Evolutionary conservation across 2,113 vertebrate species (phyloP), one percentile per base, ranked within the genome.

Genomic region (Dunckerocampus dactyliophorus): DNA sequence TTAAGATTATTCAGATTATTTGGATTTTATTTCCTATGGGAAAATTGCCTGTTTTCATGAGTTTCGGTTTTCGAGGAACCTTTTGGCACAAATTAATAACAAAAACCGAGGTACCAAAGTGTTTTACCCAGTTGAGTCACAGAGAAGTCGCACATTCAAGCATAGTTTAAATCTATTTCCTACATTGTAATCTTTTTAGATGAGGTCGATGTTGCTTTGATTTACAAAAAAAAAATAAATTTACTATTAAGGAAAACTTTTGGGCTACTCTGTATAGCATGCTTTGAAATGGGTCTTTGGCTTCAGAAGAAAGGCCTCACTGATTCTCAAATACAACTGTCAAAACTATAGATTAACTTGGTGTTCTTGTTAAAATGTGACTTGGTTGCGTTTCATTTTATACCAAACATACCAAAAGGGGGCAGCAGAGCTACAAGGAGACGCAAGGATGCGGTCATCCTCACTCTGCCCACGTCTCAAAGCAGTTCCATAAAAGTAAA

Each of bases 361-460:
- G 9, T 54, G 59, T 64, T 22, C 6, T 74, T 62, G 71, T 47
- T 72, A 64, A 64, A 20, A 50, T 14, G 55, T 24, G 37, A 55
- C 24, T 37, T 52, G 7, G 24, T 43, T 58, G 52, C 63, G 45
- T 28, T 16, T 20, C 31, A 46, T 22, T 2, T 20, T 34, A 14
- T 34, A 28, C 22, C 20, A 13, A 20, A 48, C n/a, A 8, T 16
- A 47, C 80, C 87, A 86, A 67, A 69, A 77, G 88, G 71, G 85
- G 79, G 85, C 81, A 82, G 85, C 78, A 89, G 63, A 86, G 76
- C 63, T 74, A 74, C 74, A 37, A 80, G 22, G 71, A 73, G 71
- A 77, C 76, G 77, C 22, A 8, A 1, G 24, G 63, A 39, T 47
- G 43, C 57, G 76, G 51, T 49, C 47, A 19, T 61, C 22, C 46